Evolutionary conservation across 2,888 invertebrate genomes (phyloP).

Genomic region (Homarus gammarus): DNA sequence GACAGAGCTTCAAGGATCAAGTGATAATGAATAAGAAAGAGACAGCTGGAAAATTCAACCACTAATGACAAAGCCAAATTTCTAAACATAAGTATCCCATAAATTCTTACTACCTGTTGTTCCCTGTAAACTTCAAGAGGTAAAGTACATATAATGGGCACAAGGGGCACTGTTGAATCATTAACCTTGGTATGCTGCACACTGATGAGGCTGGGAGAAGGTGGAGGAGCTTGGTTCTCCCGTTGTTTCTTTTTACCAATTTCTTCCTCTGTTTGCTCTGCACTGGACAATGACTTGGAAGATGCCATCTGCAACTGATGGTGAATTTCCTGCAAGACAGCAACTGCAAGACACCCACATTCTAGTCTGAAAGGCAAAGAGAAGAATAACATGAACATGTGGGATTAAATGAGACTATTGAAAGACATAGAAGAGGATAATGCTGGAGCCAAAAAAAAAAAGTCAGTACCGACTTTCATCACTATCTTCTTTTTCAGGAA

Average conservation of each 20-base stretch:
- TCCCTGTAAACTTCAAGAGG: not conserved
- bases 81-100: not conserved
- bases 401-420: not conserved
- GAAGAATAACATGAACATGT: not conserved
- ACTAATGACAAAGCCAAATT: not conserved
- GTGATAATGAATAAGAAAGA: not conserved
- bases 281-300: not conserved
- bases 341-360: slow-evolving; percentile 51
- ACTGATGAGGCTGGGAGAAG: slow-evolving; percentile 54
- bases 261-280: not conserved
- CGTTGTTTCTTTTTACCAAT: not conserved
- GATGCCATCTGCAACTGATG: slow-evolving; percentile 8
- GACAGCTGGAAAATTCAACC: not conserved
- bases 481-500: not conserved
- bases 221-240: slow-evolving; percentile 2
- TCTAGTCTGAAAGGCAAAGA: slow-evolving; percentile 35
- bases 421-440: not conserved
- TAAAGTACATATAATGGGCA: not conserved
- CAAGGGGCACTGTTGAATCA: not conserved
- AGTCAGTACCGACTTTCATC: not conserved
- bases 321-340: slow-evolving; percentile 38
- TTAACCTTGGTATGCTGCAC: slow-evolving; percentile 53
- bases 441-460: not conserved
- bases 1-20: not conserved
- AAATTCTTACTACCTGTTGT: not conserved